Conservation (phyloP, 1,140 invertebrate genomes). For the Dufourea novaeangliae region DNA sequence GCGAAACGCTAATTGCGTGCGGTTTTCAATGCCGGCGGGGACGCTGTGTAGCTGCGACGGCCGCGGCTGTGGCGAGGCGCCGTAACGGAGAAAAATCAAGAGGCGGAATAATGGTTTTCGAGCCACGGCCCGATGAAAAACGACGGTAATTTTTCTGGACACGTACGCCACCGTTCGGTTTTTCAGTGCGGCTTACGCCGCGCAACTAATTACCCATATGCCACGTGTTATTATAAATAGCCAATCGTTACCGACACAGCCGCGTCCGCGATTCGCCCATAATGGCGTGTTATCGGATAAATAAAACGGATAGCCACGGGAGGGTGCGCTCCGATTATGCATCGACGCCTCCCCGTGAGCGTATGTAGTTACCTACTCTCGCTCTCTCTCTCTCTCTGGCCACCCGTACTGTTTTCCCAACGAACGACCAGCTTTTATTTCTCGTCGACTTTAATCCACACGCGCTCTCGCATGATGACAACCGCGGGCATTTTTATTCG, state of each 20-base stretch:
- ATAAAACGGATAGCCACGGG: conserved; percentile 77
- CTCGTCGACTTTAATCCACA: conserved; percentile 46
- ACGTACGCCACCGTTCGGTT: conserved; percentile 61
- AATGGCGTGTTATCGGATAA: conserved; percentile 82
- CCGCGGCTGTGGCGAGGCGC: background rate
- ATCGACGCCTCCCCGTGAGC: conserved; percentile 65
- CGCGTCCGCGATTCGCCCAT: conserved; percentile 78
- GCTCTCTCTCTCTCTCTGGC: conserved; percentile 33
- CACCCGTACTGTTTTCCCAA: conserved; percentile 48
- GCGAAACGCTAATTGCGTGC: conserved; percentile 35
- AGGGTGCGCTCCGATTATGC: conserved; percentile 75
- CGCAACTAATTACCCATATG: conserved; percentile 81
- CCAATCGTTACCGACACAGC: conserved; percentile 80
- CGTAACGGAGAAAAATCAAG: conserved; percentile 29
- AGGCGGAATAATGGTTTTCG: conserved; percentile 47
- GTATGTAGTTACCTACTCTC: conserved; percentile 42
- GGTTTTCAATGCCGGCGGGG: conserved; percentile 3
- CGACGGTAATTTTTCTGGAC: conserved; percentile 63
- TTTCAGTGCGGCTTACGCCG: conserved; percentile 72
- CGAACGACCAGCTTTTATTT: conserved; percentile 49
- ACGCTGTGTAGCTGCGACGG: background rate
- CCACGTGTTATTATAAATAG: conserved; percentile 82
- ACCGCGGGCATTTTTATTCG: conserved; percentile 55
- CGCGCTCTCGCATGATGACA: conserved; percentile 30
- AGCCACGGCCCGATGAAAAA: conserved; percentile 62